phyloP scores from a whole-genome alignment of 2,797 vertebrate species.

The Neoniphon sammara region DNA sequence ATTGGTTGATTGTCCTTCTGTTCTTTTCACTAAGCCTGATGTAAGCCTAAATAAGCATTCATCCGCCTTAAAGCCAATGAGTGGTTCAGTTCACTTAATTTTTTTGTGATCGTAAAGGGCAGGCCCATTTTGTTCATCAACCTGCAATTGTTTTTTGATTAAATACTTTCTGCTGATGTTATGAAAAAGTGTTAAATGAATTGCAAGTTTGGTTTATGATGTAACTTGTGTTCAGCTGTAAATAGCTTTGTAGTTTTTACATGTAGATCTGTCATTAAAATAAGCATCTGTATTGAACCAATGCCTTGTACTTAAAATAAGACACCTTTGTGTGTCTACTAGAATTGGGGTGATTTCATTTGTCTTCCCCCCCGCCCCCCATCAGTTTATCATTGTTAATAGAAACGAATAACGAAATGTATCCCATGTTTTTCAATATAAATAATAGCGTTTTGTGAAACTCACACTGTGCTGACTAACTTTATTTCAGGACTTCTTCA shows the following conservation, averaged over 20 bases:
- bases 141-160: constrained; percentile 15
- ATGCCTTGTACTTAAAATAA: constrained; percentile 37
- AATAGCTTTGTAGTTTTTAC: constrained; percentile 26
- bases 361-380: background rate
- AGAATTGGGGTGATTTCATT: background rate
- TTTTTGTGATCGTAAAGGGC: constrained; percentile 40
- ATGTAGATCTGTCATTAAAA: constrained; percentile 20
- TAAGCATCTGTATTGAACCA: constrained; percentile 47
- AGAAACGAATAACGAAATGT: constrained; percentile 10
- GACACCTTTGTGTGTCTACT: constrained; percentile 34
- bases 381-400: constrained; percentile 15
- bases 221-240: constrained; percentile 33
- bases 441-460: constrained; percentile 38
- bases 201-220: constrained; percentile 6
- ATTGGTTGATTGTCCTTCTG: background rate
- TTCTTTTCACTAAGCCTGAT: constrained; percentile 27
- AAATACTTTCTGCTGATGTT: constrained; percentile 37
- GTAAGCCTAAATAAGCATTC: constrained; percentile 49
- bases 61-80: constrained; percentile 70
- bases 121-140: constrained; percentile 32
- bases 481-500: background rate
- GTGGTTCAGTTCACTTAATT: constrained; percentile 30
- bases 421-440: constrained; percentile 29
- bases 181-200: constrained; percentile 27
- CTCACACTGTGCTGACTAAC: background rate